phyloP scores from a whole-genome alignment of 1,140 invertebrate species.

The Sminthurinus signatus region DNA sequence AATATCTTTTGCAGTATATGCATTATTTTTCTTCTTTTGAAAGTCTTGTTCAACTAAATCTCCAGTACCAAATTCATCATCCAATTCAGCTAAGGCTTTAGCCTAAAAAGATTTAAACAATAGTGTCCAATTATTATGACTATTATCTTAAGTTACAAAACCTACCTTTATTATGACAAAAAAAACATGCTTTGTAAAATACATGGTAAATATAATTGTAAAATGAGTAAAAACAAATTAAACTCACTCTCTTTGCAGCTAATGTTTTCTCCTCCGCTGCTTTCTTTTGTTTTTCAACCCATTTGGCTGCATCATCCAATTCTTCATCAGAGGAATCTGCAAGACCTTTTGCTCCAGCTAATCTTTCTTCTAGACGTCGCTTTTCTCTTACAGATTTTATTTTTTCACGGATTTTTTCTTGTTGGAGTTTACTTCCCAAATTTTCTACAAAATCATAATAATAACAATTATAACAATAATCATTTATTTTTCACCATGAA shows the following conservation, averaged over 20 bases:
- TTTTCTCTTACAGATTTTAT: conserved; percentile 70
- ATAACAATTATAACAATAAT: no score
- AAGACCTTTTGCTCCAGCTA: conserved; percentile 58
- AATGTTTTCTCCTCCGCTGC: conserved; percentile 73
- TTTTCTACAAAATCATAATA: conserved; percentile 51
- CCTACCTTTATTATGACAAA: conserved; percentile 21
- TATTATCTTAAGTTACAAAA: no score
- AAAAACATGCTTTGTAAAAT: conserved; percentile 7
- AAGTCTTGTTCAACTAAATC: conserved; percentile 74
- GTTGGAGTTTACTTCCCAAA: conserved; percentile 62
- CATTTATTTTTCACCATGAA: no score
- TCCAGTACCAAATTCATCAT: conserved; percentile 86
- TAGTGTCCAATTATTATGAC: no score
- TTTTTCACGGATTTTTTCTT: conserved; percentile 77
- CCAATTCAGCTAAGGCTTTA: conserved; percentile 87
- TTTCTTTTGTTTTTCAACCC: conserved; percentile 75
- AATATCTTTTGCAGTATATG: conserved; percentile 64
- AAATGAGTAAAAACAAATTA: not conserved
- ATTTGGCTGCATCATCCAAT: conserved; percentile 59
- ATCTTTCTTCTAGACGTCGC: conserved; percentile 67
- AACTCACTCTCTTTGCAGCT: conserved; percentile 72
- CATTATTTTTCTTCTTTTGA: conserved; percentile 53
- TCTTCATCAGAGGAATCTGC: conserved; percentile 66
- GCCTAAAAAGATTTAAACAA: conserved; percentile 64
- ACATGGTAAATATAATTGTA: conserved; percentile 3